Evolutionary conservation across 1,140 invertebrate genomes (phyloP).

Genomic region (Eriosoma lanigerum): DNA sequence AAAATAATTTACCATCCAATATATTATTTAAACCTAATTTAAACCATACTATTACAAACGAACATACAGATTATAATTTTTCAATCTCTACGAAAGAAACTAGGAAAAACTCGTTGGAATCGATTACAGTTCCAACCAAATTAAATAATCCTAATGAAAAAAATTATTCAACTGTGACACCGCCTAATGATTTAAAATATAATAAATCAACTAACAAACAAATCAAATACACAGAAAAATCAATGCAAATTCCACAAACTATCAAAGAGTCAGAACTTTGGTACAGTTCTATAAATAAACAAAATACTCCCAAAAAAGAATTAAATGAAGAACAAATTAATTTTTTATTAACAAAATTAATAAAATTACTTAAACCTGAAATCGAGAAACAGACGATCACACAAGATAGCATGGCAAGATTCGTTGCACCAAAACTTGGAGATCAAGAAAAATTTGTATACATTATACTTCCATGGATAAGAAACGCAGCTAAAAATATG

Average conservation of each 20-base stretch:
- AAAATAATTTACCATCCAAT: neutral
- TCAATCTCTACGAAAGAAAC: neutral
- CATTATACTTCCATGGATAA: constrained; percentile 2
- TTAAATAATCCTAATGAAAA: neutral
- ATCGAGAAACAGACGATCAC: constrained; percentile 13
- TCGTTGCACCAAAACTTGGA: neutral
- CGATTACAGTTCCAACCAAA: neutral
- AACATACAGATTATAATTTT: neutral
- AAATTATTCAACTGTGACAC: too few species aligned
- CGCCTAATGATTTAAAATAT: neutral
- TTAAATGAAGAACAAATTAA: constrained; percentile 13
- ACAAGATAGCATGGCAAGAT: neutral
- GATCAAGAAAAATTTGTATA: constrained; percentile 25
- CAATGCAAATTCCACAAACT: neutral
- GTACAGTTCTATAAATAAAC: neutral
- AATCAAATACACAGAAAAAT: neutral
- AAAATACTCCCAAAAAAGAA: neutral
- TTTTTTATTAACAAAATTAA: constrained; percentile 14
- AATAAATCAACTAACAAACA: neutral
- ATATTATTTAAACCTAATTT: neutral
- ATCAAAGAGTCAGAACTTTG: constrained; percentile 10
- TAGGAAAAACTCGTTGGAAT: neutral
- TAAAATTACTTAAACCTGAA: constrained; percentile 30
- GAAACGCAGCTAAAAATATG: neutral
- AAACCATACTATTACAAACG: neutral